A percentile compares a stretch with the other conserved stretches of the same genome.
Evolutionary conservation across 2,113 vertebrate species (phyloP).

Genomic region (Lonchura striata): DNA sequence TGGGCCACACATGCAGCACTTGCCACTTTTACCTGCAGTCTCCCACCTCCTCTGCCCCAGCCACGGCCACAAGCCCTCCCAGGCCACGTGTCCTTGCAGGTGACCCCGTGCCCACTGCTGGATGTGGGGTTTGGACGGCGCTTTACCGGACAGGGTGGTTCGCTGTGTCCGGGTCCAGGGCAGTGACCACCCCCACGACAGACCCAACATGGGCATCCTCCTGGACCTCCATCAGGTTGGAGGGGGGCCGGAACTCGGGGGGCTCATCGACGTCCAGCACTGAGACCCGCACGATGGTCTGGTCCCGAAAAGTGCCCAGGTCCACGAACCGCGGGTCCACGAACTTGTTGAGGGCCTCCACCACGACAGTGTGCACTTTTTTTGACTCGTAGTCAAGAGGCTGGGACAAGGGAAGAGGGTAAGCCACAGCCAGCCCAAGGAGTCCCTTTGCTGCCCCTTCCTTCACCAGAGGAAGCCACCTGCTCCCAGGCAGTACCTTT

Average conservation of each 20-base stretch:
- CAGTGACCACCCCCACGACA: constrained; percentile 86
- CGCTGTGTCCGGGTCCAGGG: constrained; percentile 90
- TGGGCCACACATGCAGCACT: background rate
- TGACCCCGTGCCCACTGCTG: fast-evolving
- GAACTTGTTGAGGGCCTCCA: constrained; percentile 96
- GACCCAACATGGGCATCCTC: constrained; percentile 90
- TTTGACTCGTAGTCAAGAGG: constrained; percentile 91
- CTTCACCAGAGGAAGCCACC: background rate
- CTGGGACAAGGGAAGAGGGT: constrained; percentile 65
- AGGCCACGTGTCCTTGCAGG: fast-evolving
- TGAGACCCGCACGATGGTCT: constrained; percentile 90
- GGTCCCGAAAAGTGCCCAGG: constrained; percentile 92
- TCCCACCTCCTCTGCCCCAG: background rate
- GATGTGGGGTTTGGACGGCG: fast-evolving
- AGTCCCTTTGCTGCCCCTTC: background rate
- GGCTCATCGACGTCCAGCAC: constrained; percentile 92
- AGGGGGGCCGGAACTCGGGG: constrained; percentile 85
- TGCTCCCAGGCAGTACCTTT: no score
- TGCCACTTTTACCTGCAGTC: background rate
- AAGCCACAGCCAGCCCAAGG: background rate
- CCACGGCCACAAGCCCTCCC: fast-evolving
- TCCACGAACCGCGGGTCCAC: constrained; percentile 91
- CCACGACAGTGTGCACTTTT: constrained; percentile 88
- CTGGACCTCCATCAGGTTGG: constrained; percentile 90
- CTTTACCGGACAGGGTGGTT: constrained; percentile 89